Conservation (phyloP, 2,113 vertebrate genomes). For the Colaptes auratus region DNA sequence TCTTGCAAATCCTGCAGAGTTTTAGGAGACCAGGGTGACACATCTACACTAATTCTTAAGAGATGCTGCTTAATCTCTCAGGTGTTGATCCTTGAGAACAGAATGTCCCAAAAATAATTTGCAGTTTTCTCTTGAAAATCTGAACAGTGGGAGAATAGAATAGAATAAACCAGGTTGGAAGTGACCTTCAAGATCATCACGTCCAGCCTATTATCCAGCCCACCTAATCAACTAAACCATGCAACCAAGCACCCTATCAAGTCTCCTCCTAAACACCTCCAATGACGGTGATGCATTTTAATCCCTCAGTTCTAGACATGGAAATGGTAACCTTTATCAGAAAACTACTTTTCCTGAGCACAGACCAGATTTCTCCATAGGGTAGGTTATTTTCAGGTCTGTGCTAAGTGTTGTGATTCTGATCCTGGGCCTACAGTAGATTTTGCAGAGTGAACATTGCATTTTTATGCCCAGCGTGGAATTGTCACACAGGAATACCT, state of each 20-base stretch:
- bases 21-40: background rate
- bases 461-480: background rate
- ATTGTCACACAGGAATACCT: background rate
- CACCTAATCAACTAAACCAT: no score
- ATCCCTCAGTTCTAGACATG: background rate
- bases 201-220: no score
- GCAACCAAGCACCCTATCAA: no score
- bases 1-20: background rate
- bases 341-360: background rate
- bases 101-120: background rate
- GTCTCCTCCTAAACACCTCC: no score
- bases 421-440: background rate
- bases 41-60: background rate
- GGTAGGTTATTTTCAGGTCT: background rate
- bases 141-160: background rate
- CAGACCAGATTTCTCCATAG: background rate
- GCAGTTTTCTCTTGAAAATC: background rate
- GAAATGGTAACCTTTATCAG: background rate
- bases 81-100: background rate
- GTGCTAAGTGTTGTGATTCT: background rate
- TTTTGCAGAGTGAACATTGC: no score
- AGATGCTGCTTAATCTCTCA: background rate
- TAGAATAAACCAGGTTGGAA: no score
- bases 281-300: background rate
- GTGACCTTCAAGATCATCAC: no score